Evolutionary conservation across 2,888 invertebrate genomes (phyloP), one percentile per base, ranked within the genome.

Genomic region (Reticulitermes lucifugus): DNA sequence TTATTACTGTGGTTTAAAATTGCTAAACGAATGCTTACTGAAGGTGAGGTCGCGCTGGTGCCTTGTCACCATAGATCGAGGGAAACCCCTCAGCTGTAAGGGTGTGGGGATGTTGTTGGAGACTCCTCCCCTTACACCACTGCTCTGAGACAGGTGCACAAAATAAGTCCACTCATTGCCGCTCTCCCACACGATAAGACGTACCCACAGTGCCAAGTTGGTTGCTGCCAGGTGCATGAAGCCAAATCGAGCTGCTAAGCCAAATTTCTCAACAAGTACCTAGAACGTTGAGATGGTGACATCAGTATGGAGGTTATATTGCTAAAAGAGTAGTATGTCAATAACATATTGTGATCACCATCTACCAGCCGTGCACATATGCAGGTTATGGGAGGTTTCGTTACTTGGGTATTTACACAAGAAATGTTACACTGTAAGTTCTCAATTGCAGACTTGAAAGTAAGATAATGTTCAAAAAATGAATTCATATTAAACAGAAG

Each of bases 151-250:
- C 86, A 91, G 88, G 86, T 92, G 91, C 6, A 92, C 91, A 84
- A 91, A 92, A 86, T 91, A 92, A 0, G 92, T 91, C 92, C 92
- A 93, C 87, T 92, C 92, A 83, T 91, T 91, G 3, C 92, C 92
- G 22, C 92, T 91, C 86, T 93, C 93, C 92, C 92, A 92, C 75
- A 92, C 91, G 14, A 93, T 91, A 46, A 92, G 89, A 43, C 92
- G 91, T 25, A 91, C 89, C 93, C 93, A 93, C 51, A 93, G 90
- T 0, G 92, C 92, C 55, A 93, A 89, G 88, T 93, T 93, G 3
- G 93, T 92, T 9, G 92, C 93, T 12, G 92, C 91, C 70, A 93
- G 89, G 87, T 93, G 93, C 88, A 92, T 92, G 88, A 93, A 92
- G 10, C 92, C 92, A 86, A 93, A 92, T 87, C 92, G 89, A 2